Base-by-base conservation (phyloP, 2,888 invertebrate species). In the Aphrophora alni region DNA sequence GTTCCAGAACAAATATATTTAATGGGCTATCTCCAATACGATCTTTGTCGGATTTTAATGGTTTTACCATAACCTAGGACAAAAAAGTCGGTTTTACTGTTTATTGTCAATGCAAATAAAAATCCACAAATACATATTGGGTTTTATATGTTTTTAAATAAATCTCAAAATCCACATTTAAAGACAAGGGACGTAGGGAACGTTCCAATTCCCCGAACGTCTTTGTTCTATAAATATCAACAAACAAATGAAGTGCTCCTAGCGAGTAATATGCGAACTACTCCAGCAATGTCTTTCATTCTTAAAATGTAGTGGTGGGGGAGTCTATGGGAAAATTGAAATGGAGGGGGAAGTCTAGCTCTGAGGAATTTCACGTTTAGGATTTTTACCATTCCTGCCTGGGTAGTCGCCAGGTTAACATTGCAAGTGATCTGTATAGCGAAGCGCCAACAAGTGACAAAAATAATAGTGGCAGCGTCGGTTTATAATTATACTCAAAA, bases 241-340 rank as follows among this genome's bases (percentile, higher is more conserved):
- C 59, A 59, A 59, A 59, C 59, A 59, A 59, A 59, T 59, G 59
- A 59, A 88, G 88, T 88, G 25, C 85, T 88, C 75, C 70, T 87
- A 24, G 86, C 85, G 71, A 86, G 86, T 69, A 71, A 44, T 59
- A 78, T 77, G 74, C 38, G 69, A 82, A 80, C 75, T 80, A 70
- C 74, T 38, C 78, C 70, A n/a, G 82, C 78, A 80, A 82, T 82
- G 80, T 82, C 82, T 82, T 82, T 82, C 82, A 82, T 82, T 82
- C 80, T 75, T 59, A 26, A 74, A 71, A 21, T 69, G 73, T 38
- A n/a, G 74, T 27, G 75, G 81, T 33, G 78, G 51, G 81, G 81
- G 76, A 72, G 78, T 71, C 73, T 75, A 71, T 78, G 76, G 78
- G 78, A 75, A 44, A 44, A 51, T 71, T 59, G 73, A 27, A 51